Percentiles rank a stretch among this genome's conserved stretches.
These are phyloP conservation scores for Tragopan temminckii DNA, from an alignment of 2,797 vertebrate species.

Conservation along the genomic window DNA sequence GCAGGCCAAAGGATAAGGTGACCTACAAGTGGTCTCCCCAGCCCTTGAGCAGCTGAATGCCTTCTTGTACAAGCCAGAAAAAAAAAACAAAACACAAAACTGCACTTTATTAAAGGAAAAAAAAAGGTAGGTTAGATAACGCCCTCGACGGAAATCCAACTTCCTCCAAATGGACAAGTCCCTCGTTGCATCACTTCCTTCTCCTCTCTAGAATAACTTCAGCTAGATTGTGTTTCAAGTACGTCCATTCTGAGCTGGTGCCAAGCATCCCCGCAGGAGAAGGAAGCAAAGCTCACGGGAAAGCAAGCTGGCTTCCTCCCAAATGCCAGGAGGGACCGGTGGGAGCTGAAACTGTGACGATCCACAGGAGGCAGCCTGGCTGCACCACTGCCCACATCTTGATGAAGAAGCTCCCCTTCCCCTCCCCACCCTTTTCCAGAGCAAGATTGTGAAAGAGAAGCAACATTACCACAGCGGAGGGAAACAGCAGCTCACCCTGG, in stretches of 20 bases:
- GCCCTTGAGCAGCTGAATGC: not conserved
- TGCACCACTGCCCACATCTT: conserved; percentile 2
- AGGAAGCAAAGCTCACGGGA: conserved; percentile 27
- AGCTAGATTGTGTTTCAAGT: conserved; percentile 5
- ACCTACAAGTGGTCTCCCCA: not conserved
- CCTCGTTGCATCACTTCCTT: conserved; percentile 77
- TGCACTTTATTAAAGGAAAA: not conserved
- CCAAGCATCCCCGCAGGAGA: conserved; percentile 41
- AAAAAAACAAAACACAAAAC: not conserved
- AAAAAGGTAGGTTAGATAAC: conserved; percentile 36
- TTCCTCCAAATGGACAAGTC: conserved; percentile 71
- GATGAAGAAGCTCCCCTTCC: conserved; percentile 55
- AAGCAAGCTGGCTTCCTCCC: conserved; percentile 11
- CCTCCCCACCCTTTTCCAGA: conserved; percentile 38
- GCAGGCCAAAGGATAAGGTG: not conserved
- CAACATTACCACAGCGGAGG: conserved; percentile 24
- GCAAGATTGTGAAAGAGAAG: conserved; percentile 55
- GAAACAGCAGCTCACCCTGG: conserved; percentile 12
- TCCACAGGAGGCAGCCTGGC: conserved; percentile 6
- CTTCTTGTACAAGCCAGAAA: not conserved
- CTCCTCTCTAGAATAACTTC: conserved; percentile 69
- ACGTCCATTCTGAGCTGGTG: not conserved
- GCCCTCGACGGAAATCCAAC: conserved; percentile 62
- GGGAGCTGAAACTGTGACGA: not conserved
- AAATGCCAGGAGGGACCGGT: not conserved